Evolutionary conservation across 2,797 vertebrate genomes (phyloP), one percentile per base, ranked within the genome.

Genomic region (Parotocinclus haroldoi): DNA sequence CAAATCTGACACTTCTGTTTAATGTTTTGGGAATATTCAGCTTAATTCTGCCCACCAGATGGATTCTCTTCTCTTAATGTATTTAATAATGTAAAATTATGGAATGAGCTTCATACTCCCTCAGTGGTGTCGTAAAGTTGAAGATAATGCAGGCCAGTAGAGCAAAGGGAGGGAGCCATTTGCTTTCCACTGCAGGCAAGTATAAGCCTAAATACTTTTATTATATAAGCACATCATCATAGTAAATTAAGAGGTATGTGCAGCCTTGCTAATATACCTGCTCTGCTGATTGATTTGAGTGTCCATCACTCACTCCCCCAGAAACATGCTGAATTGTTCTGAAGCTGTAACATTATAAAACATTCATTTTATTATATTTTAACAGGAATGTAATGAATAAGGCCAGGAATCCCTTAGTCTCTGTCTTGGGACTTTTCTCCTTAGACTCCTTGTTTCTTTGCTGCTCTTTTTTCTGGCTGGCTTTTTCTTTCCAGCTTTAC

Each of bases 101-200:
- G 73, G 69, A 58, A 83, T 79, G 68, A 71, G 62, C 69, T 66
- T 74, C 13, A 77, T 82, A 76, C 77, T 76, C 63, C 64, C 50
- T 64, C 42, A 14, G 50, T 53, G n/a, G 55, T 71, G 78, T 79
- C 69, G 72, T 73, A 60, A 60, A 79, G 72, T 51, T 66, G 46
- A 59, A 53, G 58, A 42, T 69, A 84, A 79, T 61, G 80, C 55
- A 56, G 71, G 66, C 65, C 75, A 81, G 81, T 79, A 80, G 72
- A 57, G 60, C 82, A 77, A 68, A 77, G 56, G 75, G 63, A 71
- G 73, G 76, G 71, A 27, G 5, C 27, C 27, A 27, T 5, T 27
- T 27, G 27, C 53, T 59, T 72, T 45, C 45, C 72, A 42, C 55
- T 61, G 62, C 13, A 37, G 16, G 54, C 55, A 69, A 74, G 57